These are phyloP conservation scores for Apodemia mormo DNA, from an alignment of 2,888 invertebrate species.

Conservation along the genomic window DNA sequence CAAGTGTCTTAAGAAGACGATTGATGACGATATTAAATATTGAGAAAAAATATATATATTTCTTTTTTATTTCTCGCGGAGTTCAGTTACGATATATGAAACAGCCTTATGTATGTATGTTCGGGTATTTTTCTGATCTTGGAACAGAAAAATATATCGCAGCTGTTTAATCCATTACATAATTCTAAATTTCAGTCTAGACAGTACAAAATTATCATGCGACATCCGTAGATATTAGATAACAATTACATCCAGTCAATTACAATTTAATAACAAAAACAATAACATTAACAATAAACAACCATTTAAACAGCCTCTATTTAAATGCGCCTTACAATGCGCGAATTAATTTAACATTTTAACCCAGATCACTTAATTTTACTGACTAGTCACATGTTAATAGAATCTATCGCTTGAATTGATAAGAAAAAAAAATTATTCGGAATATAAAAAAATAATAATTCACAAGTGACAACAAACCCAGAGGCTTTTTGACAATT, in stretches of 20 bases:
- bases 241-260: background rate
- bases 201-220: background rate
- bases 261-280: constrained; percentile 1
- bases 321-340: background rate
- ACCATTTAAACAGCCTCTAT: constrained; percentile 23
- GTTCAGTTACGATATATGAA: too few relatives aligned
- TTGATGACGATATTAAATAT: too few relatives aligned
- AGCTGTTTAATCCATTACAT: too few relatives aligned
- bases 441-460: background rate
- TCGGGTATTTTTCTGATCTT: too few relatives aligned
- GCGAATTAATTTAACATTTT: background rate
- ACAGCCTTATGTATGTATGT: too few relatives aligned
- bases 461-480: too few relatives aligned
- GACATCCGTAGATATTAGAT: background rate
- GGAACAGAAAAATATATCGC: too few relatives aligned
- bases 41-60: too few relatives aligned
- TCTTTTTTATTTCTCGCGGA: too few relatives aligned
- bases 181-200: too few relatives aligned
- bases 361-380: background rate
- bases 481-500: too few relatives aligned
- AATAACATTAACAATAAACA: constrained; percentile 16
- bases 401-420: background rate
- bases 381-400: background rate
- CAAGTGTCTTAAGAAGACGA: too few relatives aligned
- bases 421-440: background rate